phyloP scores from a whole-genome alignment of 2,113 vertebrate species.

The Periophthalmus modestus region DNA sequence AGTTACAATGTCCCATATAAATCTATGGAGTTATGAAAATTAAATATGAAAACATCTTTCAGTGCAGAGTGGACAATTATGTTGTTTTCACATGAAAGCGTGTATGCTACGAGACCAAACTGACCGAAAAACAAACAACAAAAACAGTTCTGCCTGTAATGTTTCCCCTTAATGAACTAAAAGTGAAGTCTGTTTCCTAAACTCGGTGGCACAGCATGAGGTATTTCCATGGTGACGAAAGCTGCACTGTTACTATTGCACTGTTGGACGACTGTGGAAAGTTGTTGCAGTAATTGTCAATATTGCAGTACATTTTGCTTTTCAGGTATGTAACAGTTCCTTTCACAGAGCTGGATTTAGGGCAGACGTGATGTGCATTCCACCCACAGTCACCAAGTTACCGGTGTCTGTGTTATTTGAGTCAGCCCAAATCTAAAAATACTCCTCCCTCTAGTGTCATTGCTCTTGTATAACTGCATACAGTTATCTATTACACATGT shows the following conservation, averaged over 20 bases:
- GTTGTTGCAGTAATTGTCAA: neutral
- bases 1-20: too few species aligned
- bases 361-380: slow-evolving; percentile 63
- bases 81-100: too few species aligned
- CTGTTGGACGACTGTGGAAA: neutral
- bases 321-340: slow-evolving; percentile 10
- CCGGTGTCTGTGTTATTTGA: slow-evolving; percentile 30
- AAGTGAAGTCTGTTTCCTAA: too few species aligned
- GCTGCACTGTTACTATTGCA: neutral
- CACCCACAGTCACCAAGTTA: slow-evolving; percentile 29
- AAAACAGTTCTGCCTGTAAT: too few species aligned
- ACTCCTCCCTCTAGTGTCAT: slow-evolving; percentile 14
- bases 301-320: slow-evolving; percentile 1
- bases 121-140: too few species aligned
- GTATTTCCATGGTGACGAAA: too few species aligned
- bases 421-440: slow-evolving; percentile 18
- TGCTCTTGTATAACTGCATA: neutral
- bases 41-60: too few species aligned
- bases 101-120: too few species aligned
- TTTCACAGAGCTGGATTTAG: slow-evolving; percentile 56
- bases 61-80: too few species aligned
- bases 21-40: too few species aligned
- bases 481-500: neutral
- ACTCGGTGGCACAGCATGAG: too few species aligned
- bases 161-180: too few species aligned